These are phyloP conservation scores for Philaethria dido DNA, from an alignment of 2,888 invertebrate species.

Conservation along the genomic window DNA sequence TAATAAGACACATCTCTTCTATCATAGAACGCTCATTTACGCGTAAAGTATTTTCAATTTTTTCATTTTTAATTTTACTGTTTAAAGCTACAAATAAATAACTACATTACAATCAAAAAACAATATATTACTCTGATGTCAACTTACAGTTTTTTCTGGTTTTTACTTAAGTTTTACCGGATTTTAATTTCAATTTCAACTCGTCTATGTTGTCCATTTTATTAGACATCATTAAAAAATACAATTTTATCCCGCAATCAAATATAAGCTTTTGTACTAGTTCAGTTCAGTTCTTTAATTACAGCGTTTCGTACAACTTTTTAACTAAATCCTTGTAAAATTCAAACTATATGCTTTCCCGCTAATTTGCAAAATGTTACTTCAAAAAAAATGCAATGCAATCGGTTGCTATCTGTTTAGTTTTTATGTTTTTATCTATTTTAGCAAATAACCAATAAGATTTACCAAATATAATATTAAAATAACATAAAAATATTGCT, in stretches of 20 bases:
- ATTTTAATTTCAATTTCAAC: constrained; percentile 2
- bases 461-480: too few relatives aligned
- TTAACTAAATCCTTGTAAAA: too few relatives aligned
- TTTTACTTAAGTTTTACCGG: neutral
- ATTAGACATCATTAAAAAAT: neutral
- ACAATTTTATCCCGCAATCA: neutral
- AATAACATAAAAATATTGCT: too few relatives aligned
- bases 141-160: neutral
- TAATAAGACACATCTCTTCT: constrained; percentile 56
- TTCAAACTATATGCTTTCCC: neutral
- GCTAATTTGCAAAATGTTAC: neutral
- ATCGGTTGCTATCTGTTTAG: neutral
- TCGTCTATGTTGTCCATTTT: neutral
- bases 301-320: too few relatives aligned
- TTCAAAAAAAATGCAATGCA: neutral
- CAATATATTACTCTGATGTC: neutral
- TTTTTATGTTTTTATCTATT: neutral
- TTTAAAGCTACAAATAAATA: constrained; percentile 46
- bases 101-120: neutral
- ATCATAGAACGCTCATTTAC: constrained; percentile 54
- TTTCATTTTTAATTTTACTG: constrained; percentile 55
- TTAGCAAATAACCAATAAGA: too few relatives aligned
- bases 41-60: constrained; percentile 53
- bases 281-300: too few relatives aligned
- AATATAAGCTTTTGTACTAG: too few relatives aligned